phyloP scores from a whole-genome alignment of 2,888 invertebrate genomes.

The Formica aserva region DNA sequence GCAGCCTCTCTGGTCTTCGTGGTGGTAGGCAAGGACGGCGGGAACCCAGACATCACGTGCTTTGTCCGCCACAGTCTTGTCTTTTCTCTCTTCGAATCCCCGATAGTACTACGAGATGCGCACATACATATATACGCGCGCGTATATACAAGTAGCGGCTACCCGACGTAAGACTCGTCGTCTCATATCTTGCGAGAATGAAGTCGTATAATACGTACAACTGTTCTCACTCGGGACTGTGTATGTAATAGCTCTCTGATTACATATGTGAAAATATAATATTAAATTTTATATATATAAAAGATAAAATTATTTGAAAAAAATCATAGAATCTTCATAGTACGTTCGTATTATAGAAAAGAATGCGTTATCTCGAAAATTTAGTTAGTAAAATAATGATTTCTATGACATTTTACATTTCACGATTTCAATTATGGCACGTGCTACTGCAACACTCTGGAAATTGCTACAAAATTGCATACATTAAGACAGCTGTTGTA shows the following conservation, averaged over 20 bases:
- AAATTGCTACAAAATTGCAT: conserved; percentile 36
- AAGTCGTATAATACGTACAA: conserved; percentile 12
- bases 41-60: conserved; percentile 80
- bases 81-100: conserved; percentile 29
- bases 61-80: conserved; percentile 67
- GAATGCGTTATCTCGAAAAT: conserved; percentile 16
- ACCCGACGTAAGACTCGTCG: conserved; percentile 20
- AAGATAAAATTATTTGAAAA: not conserved
- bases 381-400: conserved; percentile 19
- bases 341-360: not conserved
- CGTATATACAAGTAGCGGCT: not conserved
- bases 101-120: conserved; percentile 50
- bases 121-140: not conserved
- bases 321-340: not conserved
- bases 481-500: conserved; percentile 19
- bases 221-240: conserved; percentile 3
- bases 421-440: conserved; percentile 36
- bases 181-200: conserved; percentile 25
- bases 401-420: conserved; percentile 28
- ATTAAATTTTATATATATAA: not conserved
- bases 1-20: conserved; percentile 18
- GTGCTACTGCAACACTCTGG: conserved; percentile 11
- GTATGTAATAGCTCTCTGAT: not conserved
- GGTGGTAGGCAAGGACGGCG: conserved; percentile 74
- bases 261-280: not conserved